Evolutionary conservation across 2,888 invertebrate species (phyloP).

Genomic region (Ametastegia equiseti): DNA sequence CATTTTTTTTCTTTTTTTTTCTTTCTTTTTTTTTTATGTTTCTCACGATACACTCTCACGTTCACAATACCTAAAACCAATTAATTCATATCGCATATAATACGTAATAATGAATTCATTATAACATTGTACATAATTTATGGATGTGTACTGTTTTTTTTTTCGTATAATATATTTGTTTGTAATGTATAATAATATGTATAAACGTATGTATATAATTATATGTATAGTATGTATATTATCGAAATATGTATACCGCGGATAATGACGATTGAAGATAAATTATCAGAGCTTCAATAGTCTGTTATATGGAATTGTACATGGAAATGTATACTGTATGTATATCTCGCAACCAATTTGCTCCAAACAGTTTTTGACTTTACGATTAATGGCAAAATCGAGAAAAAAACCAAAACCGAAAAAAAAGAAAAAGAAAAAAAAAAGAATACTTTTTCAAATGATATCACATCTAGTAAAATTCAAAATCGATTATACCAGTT

Average conservation of each 20-base stretch:
- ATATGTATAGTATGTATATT: constrained; percentile 4
- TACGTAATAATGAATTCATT: constrained; percentile 6
- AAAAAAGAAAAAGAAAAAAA: not conserved
- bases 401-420: not conserved
- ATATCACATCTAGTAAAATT: not conserved
- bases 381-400: not conserved
- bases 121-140: not conserved
- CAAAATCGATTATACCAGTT: not conserved
- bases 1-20: not conserved
- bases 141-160: not conserved
- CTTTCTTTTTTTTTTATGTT: not conserved
- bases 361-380: not conserved
- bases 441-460: not conserved
- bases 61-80: not conserved
- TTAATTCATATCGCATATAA: not conserved
- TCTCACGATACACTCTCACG: constrained; percentile 22
- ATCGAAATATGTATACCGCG: not conserved
- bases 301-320: not conserved
- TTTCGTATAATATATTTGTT: not conserved
- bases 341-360: not conserved
- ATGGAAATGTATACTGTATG: too few relatives aligned
- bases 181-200: not conserved
- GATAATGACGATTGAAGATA: not conserved
- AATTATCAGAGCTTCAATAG: not conserved
- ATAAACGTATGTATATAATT: constrained; percentile 3